Evolutionary conservation across 2,888 invertebrate species (phyloP), one percentile per base, ranked within the genome.

Genomic region (Steinernema hermaphroditum): DNA sequence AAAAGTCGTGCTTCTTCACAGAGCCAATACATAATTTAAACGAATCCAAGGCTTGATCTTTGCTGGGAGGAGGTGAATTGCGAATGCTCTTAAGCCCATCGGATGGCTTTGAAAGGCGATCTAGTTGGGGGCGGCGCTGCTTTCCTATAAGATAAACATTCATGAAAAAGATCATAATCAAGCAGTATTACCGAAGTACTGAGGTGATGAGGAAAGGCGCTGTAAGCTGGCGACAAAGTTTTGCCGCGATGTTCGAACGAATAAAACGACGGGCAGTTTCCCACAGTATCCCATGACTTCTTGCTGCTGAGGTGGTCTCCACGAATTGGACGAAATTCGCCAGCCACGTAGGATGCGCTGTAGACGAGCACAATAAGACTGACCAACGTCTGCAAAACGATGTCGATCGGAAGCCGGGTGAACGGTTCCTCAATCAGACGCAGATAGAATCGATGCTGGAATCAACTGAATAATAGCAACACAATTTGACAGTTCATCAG

Each of bases 1-100:
- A 96, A 89, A 93, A 92, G 88, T 97, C 96, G 88, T 92, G 86
- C 80, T 90, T 89, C 82, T 90, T 76, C 43, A 92, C 90, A 80
- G 91, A 87, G 79, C 90, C 88, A 76, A 90, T 83, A 86, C 91
- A 91, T 85, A 91, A 91, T 80, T 90, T 87, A 43, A 89, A 86
- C 24, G 89, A 76, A n/a, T 82, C 82, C 9, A 72, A 44, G 2
- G 78, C 78, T 72, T 80, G 80, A 62, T 71, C 46, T 49, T 76
- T 71, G 46, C 70, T 78, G 70, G 79, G 77, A 74, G 78, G 77
- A 49, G 32, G n/a, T 1, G 62, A 2, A 14, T 2, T 27, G n/a
- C 62, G 62, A 32, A 6, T 16, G 34, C 34, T 27, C 8, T 62
- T 34, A 1, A 9, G n/a, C n/a, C n/a, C n/a, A n/a, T n/a, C 62